Base-by-base conservation (phyloP, 1,140 invertebrate genomes). In the Chlorops oryzae region DNA sequence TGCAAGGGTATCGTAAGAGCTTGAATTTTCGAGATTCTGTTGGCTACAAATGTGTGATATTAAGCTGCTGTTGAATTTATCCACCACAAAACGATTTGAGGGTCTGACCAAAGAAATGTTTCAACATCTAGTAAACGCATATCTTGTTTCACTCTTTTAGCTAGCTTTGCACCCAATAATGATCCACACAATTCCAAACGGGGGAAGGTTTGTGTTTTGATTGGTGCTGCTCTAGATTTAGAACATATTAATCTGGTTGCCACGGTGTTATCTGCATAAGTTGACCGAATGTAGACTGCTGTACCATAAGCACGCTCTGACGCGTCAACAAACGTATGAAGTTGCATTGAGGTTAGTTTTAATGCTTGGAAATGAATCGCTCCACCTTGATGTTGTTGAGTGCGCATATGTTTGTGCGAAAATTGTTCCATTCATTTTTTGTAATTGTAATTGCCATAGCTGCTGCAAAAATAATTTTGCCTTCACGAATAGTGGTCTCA, bases 381-480 rank as follows among this genome's bases (percentile, higher is more conserved):
- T 10, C 3, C 20, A 46, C 9, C 34, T 46, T 37, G 28, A 61
- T 44, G n/a, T 59, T 35, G 22, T 46, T 47, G 12, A 63, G 42
- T 10, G 54, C n/a, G 21, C 22, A 25, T 28, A 65, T 42, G 17
- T 58, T 38, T 15, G 51, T 27, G 45, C 53, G 40, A 47, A 50
- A 58, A 15, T 38, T 42, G 12, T 57, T 22, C 62, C 62, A 61
- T 13, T 57, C 51, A n/a, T 35, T 23, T 20, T 25, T 6, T 57
- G 58, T 21, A 62, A 38, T 22, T 60, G 52, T 47, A 24, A 18
- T 52, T 51, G 49, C 69, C 70, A 69, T 3, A 74, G 15, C 47
- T 65, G 58, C 56, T 74, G 70, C 13, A 74, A 60, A 5, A 73
- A 59, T n/a, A 73, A 55, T 54, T 74, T 74, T 5, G 59, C 61